Conservation (phyloP, 2,113 vertebrate species). For the Raja brachyura region DNA sequence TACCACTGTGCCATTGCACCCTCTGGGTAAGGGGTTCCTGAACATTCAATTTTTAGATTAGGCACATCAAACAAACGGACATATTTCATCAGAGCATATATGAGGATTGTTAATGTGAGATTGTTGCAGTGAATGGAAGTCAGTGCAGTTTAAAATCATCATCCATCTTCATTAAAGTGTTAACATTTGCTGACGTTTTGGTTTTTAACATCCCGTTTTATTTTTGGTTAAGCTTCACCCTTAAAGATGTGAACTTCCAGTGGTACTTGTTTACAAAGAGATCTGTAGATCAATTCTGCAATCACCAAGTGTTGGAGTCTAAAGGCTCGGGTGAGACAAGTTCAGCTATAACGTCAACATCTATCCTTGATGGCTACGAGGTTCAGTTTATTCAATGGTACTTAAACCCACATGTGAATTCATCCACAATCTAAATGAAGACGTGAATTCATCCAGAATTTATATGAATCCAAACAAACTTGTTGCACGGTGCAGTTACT, state of each 20-base stretch:
- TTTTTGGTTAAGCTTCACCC: not conserved
- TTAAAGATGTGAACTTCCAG: not conserved
- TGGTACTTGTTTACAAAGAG: not conserved
- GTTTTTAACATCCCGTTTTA: not conserved
- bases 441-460: not conserved
- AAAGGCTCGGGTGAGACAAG: not conserved
- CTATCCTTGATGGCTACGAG: not conserved
- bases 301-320: not conserved
- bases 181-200: not conserved
- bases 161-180: not conserved
- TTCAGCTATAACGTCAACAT: not conserved
- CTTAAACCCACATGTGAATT: not conserved
- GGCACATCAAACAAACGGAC: not conserved
- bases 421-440: not conserved
- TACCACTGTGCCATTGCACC: too few relatives aligned
- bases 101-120: too few relatives aligned
- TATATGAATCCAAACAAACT: not conserved
- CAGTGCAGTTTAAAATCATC: not conserved
- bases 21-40: not conserved
- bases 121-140: not conserved
- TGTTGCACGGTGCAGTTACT: not conserved
- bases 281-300: not conserved
- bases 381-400: not conserved
- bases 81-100: not conserved
- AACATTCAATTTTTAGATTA: not conserved